A percentile compares a stretch with the other conserved stretches of the same genome.
phyloP scores from a whole-genome alignment of 2,113 vertebrate species.

The Hoplias malabaricus region DNA sequence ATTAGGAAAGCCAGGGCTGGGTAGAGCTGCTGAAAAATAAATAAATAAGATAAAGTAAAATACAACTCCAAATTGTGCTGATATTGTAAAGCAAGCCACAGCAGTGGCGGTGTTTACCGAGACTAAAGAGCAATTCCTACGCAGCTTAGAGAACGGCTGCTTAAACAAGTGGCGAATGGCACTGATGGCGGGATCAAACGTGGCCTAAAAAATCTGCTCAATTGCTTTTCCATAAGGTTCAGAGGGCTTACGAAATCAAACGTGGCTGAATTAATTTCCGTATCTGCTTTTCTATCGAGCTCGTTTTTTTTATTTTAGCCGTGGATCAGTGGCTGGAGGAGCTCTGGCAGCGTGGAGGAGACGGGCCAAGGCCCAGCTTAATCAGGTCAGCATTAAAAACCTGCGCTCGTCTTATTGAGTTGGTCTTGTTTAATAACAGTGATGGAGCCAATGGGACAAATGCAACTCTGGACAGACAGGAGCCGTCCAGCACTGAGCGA shows the following conservation, averaged over 20 bases:
- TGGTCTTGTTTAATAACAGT: conserved; percentile 37
- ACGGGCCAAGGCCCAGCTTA: background rate
- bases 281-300: background rate
- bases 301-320: background rate
- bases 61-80: background rate
- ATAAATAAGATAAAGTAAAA: background rate
- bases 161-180: background rate
- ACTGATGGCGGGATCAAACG: conserved; percentile 2
- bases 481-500: background rate
- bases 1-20: conserved; percentile 22
- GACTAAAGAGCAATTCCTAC: background rate
- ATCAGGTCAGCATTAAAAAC: conserved; percentile 33
- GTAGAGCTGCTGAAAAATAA: background rate
- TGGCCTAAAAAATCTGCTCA: background rate
- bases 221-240: conserved; percentile 20
- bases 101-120: background rate
- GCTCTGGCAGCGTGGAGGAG: background rate
- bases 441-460: conserved; percentile 12
- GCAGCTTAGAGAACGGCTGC: conserved; percentile 26
- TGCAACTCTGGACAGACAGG: background rate
- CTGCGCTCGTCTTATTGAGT: conserved; percentile 16
- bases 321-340: background rate
- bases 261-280: background rate
- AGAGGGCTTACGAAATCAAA: conserved; percentile 26
- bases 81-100: background rate